phyloP scores from a whole-genome alignment of 2,797 vertebrate genomes.

The Leptatherina wallacei region DNA sequence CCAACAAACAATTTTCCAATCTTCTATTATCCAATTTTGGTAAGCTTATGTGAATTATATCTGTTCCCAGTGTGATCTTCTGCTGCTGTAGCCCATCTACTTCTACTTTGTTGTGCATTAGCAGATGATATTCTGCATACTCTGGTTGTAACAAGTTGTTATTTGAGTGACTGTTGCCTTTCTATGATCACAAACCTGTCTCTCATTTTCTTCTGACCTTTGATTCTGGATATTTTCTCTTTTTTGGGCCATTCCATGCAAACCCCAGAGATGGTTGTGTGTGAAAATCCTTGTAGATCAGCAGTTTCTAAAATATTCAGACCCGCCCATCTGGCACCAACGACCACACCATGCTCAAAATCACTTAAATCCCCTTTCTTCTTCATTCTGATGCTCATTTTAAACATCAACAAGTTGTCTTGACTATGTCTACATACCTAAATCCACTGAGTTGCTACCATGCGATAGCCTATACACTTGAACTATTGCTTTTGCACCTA shows the following conservation, averaged over 20 bases:
- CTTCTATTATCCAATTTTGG: neutral
- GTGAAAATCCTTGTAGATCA: neutral
- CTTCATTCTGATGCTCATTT: too few relatives aligned
- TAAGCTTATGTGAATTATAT: neutral
- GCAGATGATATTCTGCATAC: neutral
- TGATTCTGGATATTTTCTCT: neutral
- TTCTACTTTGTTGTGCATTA: neutral
- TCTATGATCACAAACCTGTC: neutral
- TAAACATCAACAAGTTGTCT: too few relatives aligned
- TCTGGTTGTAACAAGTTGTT: neutral
- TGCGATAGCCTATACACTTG: too few relatives aligned
- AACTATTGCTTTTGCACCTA: too few relatives aligned
- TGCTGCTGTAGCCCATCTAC: neutral
- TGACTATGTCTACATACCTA: too few relatives aligned
- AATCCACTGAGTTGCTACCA: too few relatives aligned
- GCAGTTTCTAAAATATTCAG: neutral
- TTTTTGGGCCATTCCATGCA: neutral
- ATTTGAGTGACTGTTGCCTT: neutral
- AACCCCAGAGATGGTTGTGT: neutral
- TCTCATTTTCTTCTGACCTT: neutral
- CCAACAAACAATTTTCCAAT: neutral
- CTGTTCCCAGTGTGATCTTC: neutral
- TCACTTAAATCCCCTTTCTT: neutral
- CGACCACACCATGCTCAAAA: neutral
- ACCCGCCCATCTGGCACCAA: neutral